These are phyloP conservation scores for Dicaeum eximium DNA, from an alignment of 2,113 vertebrate species.

Conservation along the genomic window DNA sequence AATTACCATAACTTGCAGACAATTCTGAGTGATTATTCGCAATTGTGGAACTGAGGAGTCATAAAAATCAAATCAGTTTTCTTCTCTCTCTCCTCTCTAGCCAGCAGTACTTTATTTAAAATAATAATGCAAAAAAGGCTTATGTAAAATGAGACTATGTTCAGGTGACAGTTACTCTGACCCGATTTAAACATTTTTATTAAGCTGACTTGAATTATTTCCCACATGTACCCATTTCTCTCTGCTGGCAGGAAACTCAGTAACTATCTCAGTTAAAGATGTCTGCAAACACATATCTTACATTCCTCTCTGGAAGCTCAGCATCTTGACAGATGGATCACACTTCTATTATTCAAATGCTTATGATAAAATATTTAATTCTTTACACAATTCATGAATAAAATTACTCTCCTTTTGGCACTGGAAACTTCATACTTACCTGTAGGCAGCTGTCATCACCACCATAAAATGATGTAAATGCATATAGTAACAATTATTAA, in stretches of 20 bases:
- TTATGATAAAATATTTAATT: not conserved
- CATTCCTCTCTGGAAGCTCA: not conserved
- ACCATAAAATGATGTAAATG: not conserved
- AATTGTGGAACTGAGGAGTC: not conserved
- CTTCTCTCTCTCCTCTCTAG: not conserved
- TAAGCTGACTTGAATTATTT: not conserved
- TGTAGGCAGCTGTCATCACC: not conserved
- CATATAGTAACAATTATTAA: not conserved
- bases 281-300: not conserved
- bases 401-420: not conserved
- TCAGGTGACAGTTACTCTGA: not conserved
- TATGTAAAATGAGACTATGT: not conserved
- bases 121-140: not conserved
- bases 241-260: not conserved
- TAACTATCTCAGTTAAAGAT: not conserved
- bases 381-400: not conserved
- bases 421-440: not conserved
- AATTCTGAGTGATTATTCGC: not conserved
- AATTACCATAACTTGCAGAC: not conserved
- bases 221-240: not conserved
- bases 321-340: not conserved
- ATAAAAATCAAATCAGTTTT: not conserved
- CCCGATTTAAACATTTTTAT: not conserved
- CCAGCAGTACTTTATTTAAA: not conserved
- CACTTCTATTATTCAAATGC: not conserved